phyloP scores from a whole-genome alignment of 2,888 invertebrate genomes.

The Leucania comma region DNA sequence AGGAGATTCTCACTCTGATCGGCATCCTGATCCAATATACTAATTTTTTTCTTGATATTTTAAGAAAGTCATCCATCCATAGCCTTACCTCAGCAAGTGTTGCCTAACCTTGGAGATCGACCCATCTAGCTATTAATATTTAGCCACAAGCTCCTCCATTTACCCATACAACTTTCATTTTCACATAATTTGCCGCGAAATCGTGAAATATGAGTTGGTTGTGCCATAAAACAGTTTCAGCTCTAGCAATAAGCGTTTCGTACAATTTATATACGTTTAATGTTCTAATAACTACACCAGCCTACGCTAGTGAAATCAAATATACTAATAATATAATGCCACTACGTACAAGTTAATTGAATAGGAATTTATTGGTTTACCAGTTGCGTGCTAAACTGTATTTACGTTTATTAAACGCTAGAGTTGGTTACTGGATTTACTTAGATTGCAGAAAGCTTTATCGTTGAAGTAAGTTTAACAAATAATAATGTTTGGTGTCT shows the following conservation, averaged over 20 bases:
- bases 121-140: too few relatives aligned
- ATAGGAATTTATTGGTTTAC: slow-evolving; percentile 63
- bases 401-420: slow-evolving; percentile 34
- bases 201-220: slow-evolving; percentile 62
- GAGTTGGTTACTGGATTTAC: slow-evolving; percentile 7
- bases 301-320: slow-evolving; percentile 75
- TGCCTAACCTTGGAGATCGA: too few relatives aligned
- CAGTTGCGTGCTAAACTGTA: slow-evolving; percentile 41
- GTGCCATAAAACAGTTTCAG: slow-evolving; percentile 66
- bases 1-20: too few relatives aligned
- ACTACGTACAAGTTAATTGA: slow-evolving; percentile 73
- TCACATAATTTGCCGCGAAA: slow-evolving; percentile 58
- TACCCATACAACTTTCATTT: slow-evolving; percentile 40
- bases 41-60: too few relatives aligned
- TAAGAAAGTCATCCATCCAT: too few relatives aligned
- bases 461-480: background rate
- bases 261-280: slow-evolving; percentile 65
- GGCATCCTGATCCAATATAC: too few relatives aligned
- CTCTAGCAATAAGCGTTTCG: slow-evolving; percentile 69
- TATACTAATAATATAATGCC: slow-evolving; percentile 73
- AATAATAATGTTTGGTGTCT: background rate
- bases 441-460: slow-evolving; percentile 5
- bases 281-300: slow-evolving; percentile 72
- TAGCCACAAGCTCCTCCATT: too few relatives aligned
- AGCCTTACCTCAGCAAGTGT: too few relatives aligned